These are phyloP conservation scores for Sminthurides aquaticus DNA, from an alignment of 2,888 invertebrate genomes.

Conservation along the genomic window DNA sequence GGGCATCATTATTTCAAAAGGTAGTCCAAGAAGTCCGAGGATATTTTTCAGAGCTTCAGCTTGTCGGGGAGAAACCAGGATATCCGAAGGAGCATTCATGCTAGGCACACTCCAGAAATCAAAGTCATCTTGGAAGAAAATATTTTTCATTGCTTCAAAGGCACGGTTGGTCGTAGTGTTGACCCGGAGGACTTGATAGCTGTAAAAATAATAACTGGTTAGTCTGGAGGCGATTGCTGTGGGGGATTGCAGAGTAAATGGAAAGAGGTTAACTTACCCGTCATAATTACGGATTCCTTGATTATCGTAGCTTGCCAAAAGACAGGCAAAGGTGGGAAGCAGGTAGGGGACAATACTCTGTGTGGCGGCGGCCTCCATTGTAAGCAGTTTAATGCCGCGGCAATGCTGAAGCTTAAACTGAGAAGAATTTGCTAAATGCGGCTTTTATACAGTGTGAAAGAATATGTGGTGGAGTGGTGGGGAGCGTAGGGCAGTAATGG, in stretches of 20 bases:
- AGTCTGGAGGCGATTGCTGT: neutral
- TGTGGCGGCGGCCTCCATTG: neutral
- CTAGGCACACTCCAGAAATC: conserved; percentile 58
- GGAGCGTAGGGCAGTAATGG: too few relatives aligned
- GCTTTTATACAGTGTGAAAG: too few relatives aligned
- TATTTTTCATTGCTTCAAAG: conserved; percentile 34
- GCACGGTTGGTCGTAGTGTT: conserved; percentile 26
- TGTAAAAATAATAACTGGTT: too few relatives aligned
- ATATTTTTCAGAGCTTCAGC: conserved; percentile 25
- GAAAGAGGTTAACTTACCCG: conserved; percentile 25
- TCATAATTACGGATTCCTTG: conserved; percentile 34
- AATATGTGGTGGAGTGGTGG: too few relatives aligned
- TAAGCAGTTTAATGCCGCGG: too few relatives aligned
- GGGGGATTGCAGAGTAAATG: neutral
- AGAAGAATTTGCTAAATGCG: too few relatives aligned
- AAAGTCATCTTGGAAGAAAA: conserved; percentile 47
- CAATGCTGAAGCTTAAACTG: too few relatives aligned
- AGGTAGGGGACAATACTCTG: conserved; percentile 9
- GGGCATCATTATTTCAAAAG: conserved; percentile 33
- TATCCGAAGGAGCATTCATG: conserved; percentile 56
- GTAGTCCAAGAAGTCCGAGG: conserved; percentile 31
- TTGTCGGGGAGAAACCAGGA: conserved; percentile 62
- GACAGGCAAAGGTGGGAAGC: conserved; percentile 33
- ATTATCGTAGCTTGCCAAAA: conserved; percentile 25
- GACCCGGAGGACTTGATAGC: conserved; percentile 38